Conservation (phyloP, 2,888 invertebrate species). For the Syritta pipiens region DNA sequence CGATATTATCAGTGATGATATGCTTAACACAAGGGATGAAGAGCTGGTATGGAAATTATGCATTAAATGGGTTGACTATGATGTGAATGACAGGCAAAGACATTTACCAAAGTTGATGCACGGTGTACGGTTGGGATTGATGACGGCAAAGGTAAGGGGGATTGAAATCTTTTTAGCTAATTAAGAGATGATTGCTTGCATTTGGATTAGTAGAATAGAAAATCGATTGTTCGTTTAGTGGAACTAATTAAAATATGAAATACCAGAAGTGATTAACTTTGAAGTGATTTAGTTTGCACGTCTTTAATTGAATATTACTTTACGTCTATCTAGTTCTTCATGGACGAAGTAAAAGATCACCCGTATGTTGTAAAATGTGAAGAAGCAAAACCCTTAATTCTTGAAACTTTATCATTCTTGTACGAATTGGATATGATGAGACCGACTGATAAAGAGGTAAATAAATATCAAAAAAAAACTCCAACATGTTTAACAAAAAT, state of each 20-base stretch:
- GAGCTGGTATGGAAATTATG: constrained; percentile 93
- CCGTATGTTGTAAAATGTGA: constrained; percentile 91
- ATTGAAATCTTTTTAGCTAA: too few relatives aligned
- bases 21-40: constrained; percentile 92
- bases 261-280: not conserved
- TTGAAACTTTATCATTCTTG: constrained; percentile 93
- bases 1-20: constrained; percentile 89
- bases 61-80: constrained; percentile 91
- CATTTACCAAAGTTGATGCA: constrained; percentile 89
- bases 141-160: constrained; percentile 89
- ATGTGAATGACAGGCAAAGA: constrained; percentile 85
- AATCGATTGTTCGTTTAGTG: not conserved
- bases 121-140: constrained; percentile 88
- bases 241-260: not conserved
- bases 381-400: constrained; percentile 91
- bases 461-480: too few relatives aligned
- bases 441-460: constrained; percentile 88
- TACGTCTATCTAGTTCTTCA: constrained; percentile 90
- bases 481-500: constrained; percentile 20
- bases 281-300: too few relatives aligned
- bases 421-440: constrained; percentile 95
- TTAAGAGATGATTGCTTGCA: too few relatives aligned
- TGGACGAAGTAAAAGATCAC: constrained; percentile 94
- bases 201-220: too few relatives aligned
- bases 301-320: too few relatives aligned